Evolutionary conservation across 2,113 vertebrate genomes (phyloP).

Genomic region (Nibea coibor): DNA sequence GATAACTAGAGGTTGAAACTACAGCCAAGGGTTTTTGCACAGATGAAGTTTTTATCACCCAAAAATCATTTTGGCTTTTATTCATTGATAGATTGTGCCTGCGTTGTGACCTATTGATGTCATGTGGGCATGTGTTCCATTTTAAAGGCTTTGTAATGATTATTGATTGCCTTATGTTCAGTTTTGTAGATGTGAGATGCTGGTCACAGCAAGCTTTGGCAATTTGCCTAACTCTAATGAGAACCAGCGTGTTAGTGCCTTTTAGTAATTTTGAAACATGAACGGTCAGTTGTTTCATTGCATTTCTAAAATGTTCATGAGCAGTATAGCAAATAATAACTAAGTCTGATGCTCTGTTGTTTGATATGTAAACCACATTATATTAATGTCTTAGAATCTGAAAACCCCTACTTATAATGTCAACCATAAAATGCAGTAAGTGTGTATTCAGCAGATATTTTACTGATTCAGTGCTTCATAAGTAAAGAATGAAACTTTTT

Average conservation of each 20-base stretch:
- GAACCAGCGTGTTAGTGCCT: not conserved
- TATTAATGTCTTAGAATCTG: too few relatives aligned
- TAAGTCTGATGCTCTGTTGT: not conserved
- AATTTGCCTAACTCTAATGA: not conserved
- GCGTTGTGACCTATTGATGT: not conserved
- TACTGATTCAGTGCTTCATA: not conserved
- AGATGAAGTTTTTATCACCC: not conserved
- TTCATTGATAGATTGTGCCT: not conserved
- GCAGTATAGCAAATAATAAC: not conserved
- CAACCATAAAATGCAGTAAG: too few relatives aligned
- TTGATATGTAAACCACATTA: too few relatives aligned
- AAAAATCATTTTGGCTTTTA: not conserved
- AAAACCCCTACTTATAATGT: too few relatives aligned
- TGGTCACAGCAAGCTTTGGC: not conserved
- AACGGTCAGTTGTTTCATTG: not conserved
- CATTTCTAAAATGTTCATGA: not conserved
- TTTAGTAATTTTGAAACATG: not conserved
- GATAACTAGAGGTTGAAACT: not conserved
- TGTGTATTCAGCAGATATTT: not conserved
- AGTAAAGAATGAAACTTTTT: not conserved
- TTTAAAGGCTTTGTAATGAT: not conserved
- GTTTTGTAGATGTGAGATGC: not conserved
- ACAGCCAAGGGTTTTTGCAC: not conserved
- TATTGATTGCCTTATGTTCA: not conserved
- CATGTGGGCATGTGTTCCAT: not conserved